phyloP scores from a whole-genome alignment of 37 sponge, comb jelly and placozoan species.

The Spongilla lacustris region DNA sequence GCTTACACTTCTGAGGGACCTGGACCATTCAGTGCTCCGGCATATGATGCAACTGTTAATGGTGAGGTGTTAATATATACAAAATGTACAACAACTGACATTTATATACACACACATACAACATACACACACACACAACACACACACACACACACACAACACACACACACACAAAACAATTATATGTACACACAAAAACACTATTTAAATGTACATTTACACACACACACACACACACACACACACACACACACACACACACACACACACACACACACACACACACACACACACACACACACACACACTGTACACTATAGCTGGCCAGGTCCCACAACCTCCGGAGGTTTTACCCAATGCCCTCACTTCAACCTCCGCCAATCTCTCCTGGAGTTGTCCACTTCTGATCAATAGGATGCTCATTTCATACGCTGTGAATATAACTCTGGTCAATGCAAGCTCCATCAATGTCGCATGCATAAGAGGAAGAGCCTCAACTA shows the following conservation, averaged over 20 bases:
- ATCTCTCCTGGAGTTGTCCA: not conserved
- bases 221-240: not conserved
- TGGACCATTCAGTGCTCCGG: not conserved
- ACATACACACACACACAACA: no score
- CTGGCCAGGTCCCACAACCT: not conserved
- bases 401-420: not conserved
- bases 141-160: no score
- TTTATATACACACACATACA: not conserved
- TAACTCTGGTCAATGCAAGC: not conserved
- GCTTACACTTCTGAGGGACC: not conserved
- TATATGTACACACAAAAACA: no score
- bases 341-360: not conserved
- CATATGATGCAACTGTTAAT: not conserved
- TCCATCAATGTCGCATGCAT: not conserved
- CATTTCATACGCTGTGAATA: not conserved
- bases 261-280: no score
- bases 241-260: no score
- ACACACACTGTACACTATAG: not conserved
- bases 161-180: no score
- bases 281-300: no score
- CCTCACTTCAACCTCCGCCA: not conserved
- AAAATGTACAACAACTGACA: not conserved
- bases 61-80: not conserved
- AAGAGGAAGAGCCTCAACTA: not conserved
- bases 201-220: not conserved